phyloP scores from a whole-genome alignment of 2,113 vertebrate species.

The Gopherus evgoodei region DNA sequence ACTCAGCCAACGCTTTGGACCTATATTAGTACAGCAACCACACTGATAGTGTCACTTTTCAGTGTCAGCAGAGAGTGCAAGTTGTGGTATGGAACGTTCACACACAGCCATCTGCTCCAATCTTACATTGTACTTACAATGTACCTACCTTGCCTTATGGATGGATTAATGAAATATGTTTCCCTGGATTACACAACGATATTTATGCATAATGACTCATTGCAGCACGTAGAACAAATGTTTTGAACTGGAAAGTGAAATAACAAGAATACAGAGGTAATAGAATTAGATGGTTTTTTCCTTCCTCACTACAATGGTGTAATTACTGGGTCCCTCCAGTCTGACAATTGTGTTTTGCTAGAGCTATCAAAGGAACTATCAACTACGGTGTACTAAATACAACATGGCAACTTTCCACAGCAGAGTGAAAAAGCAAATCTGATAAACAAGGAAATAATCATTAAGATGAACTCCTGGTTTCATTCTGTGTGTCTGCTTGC shows the following conservation, averaged over 20 bases:
- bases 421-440: slow-evolving; percentile 63
- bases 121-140: background rate
- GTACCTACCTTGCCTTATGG: background rate
- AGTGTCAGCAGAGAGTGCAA: background rate
- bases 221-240: background rate
- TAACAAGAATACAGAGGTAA: background rate
- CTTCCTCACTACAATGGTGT: background rate
- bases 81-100: slow-evolving; percentile 20
- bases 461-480: slow-evolving; percentile 45
- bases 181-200: accelerated
- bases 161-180: background rate
- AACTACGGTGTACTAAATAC: slow-evolving; percentile 32
- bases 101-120: background rate
- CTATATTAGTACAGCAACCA: background rate
- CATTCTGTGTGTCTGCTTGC: background rate
- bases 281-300: background rate
- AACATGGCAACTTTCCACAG: slow-evolving; percentile 59
- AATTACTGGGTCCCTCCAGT: slow-evolving; percentile 24
- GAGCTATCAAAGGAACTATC: slow-evolving; percentile 66
- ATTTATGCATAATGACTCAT: accelerated
- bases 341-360: slow-evolving; percentile 57
- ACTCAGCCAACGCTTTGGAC: background rate
- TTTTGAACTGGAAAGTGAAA: slow-evolving; percentile 19
- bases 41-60: background rate
- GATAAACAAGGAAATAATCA: slow-evolving; percentile 65